phyloP scores from a whole-genome alignment of 2,888 invertebrate genomes.

The Boloria selene region DNA sequence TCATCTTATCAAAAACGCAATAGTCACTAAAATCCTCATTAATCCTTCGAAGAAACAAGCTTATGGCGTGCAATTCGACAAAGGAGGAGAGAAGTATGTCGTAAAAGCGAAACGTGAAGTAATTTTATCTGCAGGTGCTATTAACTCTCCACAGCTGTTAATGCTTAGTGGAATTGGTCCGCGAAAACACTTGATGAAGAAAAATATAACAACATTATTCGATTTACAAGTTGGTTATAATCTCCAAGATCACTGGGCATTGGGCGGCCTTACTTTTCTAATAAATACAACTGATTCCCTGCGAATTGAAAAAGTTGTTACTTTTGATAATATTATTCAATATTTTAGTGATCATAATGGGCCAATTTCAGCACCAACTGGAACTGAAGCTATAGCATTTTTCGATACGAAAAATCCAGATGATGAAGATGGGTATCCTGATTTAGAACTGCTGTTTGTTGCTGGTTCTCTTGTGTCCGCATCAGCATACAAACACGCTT shows the following conservation, averaged over 20 bases:
- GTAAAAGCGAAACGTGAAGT: slow-evolving; percentile 84
- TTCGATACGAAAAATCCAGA: slow-evolving; percentile 75
- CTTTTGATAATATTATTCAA: slow-evolving; percentile 75
- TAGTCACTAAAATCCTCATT: slow-evolving; percentile 83
- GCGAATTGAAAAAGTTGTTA: slow-evolving; percentile 79
- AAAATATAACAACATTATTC: slow-evolving; percentile 81
- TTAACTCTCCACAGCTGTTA: slow-evolving; percentile 90
- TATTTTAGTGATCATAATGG: slow-evolving; percentile 73
- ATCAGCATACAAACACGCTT: slow-evolving; percentile 58
- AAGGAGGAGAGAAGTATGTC: slow-evolving; percentile 67
- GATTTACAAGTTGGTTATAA: slow-evolving; percentile 88
- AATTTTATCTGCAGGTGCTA: slow-evolving; percentile 89
- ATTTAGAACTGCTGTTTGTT: slow-evolving; percentile 82
- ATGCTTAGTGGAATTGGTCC: slow-evolving; percentile 92
- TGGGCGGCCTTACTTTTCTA: slow-evolving; percentile 86
- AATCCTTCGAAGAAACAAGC: slow-evolving; percentile 77
- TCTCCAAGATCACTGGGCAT: slow-evolving; percentile 89
- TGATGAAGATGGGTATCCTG: slow-evolving; percentile 76
- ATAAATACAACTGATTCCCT: slow-evolving; percentile 86
- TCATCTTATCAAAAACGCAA: slow-evolving; percentile 82
- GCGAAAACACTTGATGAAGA: slow-evolving; percentile 79
- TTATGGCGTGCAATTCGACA: slow-evolving; percentile 82
- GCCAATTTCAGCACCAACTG: slow-evolving; percentile 63
- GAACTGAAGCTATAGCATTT: slow-evolving; percentile 78
- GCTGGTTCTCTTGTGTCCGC: slow-evolving; percentile 76